Percentiles rank a stretch among this genome's conserved stretches.
phyloP scores from a whole-genome alignment of 2,113 vertebrate genomes.

The Lontra canadensis region DNA sequence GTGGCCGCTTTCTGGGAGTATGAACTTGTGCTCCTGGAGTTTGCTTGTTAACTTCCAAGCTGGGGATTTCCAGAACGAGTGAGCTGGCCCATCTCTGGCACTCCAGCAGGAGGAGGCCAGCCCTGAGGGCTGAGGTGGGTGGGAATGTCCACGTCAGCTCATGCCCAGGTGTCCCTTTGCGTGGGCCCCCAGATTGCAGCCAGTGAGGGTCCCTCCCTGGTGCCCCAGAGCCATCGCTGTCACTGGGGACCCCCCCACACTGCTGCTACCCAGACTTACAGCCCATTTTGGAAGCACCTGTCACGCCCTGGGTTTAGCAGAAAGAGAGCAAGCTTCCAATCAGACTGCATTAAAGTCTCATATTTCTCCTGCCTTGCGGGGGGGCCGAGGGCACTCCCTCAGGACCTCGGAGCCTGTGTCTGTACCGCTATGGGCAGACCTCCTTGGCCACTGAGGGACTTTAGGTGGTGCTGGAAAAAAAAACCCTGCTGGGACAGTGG shows the following conservation, averaged over 20 bases:
- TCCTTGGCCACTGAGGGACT: background rate
- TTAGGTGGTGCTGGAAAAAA: background rate
- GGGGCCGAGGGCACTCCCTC: background rate
- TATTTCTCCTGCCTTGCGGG: no score
- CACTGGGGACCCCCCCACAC: background rate
- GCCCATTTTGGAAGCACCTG: background rate
- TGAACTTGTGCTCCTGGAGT: background rate
- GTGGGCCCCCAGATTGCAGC: no score
- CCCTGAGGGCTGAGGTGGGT: background rate
- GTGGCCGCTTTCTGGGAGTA: background rate
- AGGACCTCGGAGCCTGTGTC: rapidly evolving
- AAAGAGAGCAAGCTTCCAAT: background rate
- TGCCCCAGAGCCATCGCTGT: rapidly evolving
- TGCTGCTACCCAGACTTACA: rapidly evolving
- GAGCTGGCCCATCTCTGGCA: rapidly evolving
- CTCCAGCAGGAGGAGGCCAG: background rate
- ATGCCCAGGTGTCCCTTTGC: background rate
- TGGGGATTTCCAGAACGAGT: background rate
- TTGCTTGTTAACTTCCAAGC: background rate
- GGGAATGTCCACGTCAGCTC: background rate
- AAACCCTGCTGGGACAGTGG: background rate
- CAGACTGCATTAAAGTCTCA: rapidly evolving
- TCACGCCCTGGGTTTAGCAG: background rate
- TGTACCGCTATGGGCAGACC: background rate
- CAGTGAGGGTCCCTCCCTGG: rapidly evolving